These are phyloP conservation scores for Antheraea mylitta DNA, from an alignment of 1,140 invertebrate species.

Conservation along the genomic window DNA sequence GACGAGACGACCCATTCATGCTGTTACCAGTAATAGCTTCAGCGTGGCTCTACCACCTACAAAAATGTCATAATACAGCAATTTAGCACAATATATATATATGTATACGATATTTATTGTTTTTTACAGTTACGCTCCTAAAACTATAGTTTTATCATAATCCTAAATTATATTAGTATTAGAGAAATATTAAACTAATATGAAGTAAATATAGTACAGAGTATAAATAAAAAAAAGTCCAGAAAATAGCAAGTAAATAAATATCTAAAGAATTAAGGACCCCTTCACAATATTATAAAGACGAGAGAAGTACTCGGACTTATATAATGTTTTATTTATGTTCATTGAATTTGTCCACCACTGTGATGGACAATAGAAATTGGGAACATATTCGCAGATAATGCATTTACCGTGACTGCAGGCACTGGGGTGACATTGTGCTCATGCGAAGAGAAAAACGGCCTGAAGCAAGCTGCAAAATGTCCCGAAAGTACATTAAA, in stretches of 20 bases:
- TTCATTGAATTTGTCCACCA: conserved; percentile 57
- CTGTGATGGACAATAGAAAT: conserved; percentile 71
- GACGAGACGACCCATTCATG: no score
- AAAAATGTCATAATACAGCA: no score
- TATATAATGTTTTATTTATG: conserved; percentile 56
- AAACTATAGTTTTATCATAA: neutral
- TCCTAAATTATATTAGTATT: no score
- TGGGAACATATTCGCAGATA: conserved; percentile 75
- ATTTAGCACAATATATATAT: no score
- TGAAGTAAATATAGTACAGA: no score
- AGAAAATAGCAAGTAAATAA: no score
- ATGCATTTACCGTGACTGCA: conserved; percentile 64
- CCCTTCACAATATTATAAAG: conserved; percentile 1
- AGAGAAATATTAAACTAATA: no score
- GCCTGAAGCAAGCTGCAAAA: conserved; percentile 73
- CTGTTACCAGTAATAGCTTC: no score
- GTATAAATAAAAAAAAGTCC: no score
- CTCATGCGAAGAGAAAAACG: conserved; percentile 72
- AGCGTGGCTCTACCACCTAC: no score
- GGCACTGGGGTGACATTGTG: conserved; percentile 53
- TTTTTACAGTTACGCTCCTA: no score
- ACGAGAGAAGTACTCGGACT: conserved; percentile 20
- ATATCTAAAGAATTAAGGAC: neutral
- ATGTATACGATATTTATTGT: no score
- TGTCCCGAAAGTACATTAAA: conserved; percentile 77